Evolutionary conservation across 2,113 vertebrate genomes (phyloP).

Genomic region (Hemicordylus capensis): DNA sequence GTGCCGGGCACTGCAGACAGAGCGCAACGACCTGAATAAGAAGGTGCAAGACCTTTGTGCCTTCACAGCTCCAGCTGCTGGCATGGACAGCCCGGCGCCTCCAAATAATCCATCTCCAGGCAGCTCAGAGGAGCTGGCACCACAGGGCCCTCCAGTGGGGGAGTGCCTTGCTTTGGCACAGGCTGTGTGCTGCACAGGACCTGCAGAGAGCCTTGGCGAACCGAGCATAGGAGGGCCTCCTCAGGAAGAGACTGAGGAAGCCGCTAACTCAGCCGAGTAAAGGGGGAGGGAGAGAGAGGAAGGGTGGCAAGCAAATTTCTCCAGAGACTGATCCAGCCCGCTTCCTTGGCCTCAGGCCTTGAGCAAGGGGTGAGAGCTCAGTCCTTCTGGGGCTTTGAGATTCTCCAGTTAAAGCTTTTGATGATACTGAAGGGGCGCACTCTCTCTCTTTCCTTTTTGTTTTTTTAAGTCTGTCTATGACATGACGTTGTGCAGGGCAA

Average conservation of each 20-base stretch:
- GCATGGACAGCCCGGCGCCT: not conserved
- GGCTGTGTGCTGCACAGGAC: not conserved
- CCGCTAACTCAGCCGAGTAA: slow-evolving; percentile 52
- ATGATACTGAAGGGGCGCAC: slow-evolving; percentile 47
- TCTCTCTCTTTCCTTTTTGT: slow-evolving; percentile 39
- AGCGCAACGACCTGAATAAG: slow-evolving; percentile 97
- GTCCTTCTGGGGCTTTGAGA: slow-evolving; percentile 43
- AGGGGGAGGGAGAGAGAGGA: slow-evolving; percentile 36
- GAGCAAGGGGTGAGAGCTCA: slow-evolving; percentile 30
- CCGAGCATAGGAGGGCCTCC: slow-evolving; percentile 52
- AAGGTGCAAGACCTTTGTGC: slow-evolving; percentile 89
- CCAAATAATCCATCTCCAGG: slow-evolving; percentile 34
- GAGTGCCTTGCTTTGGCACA: slow-evolving; percentile 7
- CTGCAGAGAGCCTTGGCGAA: slow-evolving; percentile 22
- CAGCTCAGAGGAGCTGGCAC: slow-evolving; percentile 20
- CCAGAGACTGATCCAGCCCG: not conserved
- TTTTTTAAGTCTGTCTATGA: slow-evolving; percentile 16
- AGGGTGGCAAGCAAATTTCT: not conserved
- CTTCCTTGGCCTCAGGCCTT: slow-evolving; percentile 28
- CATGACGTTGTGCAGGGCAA: slow-evolving; percentile 60
- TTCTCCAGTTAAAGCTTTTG: slow-evolving; percentile 58
- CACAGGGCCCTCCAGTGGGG: not conserved
- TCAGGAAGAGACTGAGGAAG: slow-evolving; percentile 56
- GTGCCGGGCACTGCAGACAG: slow-evolving; percentile 91
- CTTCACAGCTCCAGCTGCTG: slow-evolving; percentile 36